Percentiles rank a stretch among this genome's conserved stretches.
Conservation (phyloP, 2,797 vertebrate genomes). For the Hyperoplus lanceolatus region DNA sequence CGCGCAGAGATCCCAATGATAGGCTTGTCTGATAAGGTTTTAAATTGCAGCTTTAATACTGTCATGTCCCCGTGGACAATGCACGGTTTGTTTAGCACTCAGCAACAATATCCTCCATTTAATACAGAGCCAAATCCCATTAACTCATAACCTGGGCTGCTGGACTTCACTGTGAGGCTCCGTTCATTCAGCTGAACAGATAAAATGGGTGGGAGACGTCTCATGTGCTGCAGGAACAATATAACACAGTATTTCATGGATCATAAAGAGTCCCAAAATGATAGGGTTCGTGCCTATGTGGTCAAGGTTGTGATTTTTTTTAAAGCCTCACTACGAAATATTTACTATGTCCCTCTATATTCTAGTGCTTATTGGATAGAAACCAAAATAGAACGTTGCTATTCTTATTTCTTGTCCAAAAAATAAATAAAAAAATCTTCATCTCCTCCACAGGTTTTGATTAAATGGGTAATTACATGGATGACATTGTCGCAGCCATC, state of each 20-base stretch:
- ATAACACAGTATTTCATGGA: neutral
- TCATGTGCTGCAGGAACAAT: neutral
- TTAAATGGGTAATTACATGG: conserved; percentile 5
- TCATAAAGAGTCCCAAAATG: neutral
- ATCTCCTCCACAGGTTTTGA: neutral
- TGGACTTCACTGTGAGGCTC: conserved; percentile 41
- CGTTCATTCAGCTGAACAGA: conserved; percentile 36
- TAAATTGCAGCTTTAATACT: conserved; percentile 67
- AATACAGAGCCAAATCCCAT: conserved; percentile 63
- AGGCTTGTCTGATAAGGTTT: conserved; percentile 62
- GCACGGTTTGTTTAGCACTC: conserved; percentile 60
- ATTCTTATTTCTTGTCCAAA: neutral
- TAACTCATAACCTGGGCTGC: conserved; percentile 54
- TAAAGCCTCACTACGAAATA: neutral
- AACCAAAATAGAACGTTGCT: neutral
- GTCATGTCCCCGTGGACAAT: conserved; percentile 61
- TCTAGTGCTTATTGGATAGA: neutral
- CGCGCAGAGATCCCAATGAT: conserved; percentile 38
- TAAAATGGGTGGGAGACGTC: conserved; percentile 18
- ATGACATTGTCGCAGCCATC: neutral
- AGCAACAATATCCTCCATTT: conserved; percentile 63
- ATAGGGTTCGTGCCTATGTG: neutral
- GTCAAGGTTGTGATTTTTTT: neutral
- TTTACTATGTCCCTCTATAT: neutral
- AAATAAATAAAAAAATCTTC: neutral